Base-by-base conservation (phyloP, 1,140 invertebrate species). In the Pseudomyrmex pallidus region DNA sequence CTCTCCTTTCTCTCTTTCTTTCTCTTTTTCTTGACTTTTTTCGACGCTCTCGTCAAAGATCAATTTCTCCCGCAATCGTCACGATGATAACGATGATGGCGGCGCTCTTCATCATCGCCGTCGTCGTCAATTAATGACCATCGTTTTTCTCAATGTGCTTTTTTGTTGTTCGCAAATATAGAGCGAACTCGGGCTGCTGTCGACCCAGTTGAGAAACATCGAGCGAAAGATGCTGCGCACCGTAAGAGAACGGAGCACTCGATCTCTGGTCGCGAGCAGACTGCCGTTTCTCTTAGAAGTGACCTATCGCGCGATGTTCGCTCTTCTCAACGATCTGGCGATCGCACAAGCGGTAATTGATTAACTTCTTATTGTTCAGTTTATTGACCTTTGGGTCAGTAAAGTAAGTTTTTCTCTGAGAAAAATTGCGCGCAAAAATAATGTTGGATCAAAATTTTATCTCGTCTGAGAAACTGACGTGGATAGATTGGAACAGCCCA, bases 191-290 rank as follows among this genome's bases (percentile, higher is more conserved):
- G 84, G 82, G 0, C 64, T 93, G 80, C 74, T 92, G 88, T 91
- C 90, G 84, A 90, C 86, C 44, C 92, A 93, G 80, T 84, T 93
- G 84, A 90, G 92, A 74, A 91, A 90, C 68, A 89, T 93, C 64
- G 90, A 93, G 70, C 92, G 89, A 83, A 90, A 85, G 84, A 89
- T 93, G 86, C 84, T 93, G 35, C 87, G 90, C 25, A 76, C 68
- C 22, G 88, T 90, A 50, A 90, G 91, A 57, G 92, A 92, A 68
- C 87, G 87, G 59, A 93, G 91, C 85, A 85, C 85, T 15, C 80
- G 85, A 83, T 92, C 92, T 73, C 67, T 92, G 61, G 35, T 76
- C 54, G 80, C 87, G 35, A 91, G 87, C 17, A 91, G 90, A 46
- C 61, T 93, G 12, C 86, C 90, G 66, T 89, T 88, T 57, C 88